phyloP scores from a whole-genome alignment of 2,113 vertebrate genomes.

The Psophia crepitans region DNA sequence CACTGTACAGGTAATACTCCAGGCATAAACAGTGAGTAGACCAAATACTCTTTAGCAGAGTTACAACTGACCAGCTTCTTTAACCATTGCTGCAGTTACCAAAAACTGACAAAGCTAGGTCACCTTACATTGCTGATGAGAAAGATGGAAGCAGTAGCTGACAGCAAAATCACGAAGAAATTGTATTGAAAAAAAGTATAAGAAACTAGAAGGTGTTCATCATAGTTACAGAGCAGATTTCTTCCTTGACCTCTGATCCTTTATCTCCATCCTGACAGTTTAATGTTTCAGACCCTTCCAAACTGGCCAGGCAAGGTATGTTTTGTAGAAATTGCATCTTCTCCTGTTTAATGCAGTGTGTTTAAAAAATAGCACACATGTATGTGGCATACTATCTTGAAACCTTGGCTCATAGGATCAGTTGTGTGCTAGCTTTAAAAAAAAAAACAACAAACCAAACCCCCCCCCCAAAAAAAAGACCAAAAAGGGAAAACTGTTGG shows the following conservation, averaged over 20 bases:
- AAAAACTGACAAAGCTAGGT: not conserved
- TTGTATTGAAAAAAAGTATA: not conserved
- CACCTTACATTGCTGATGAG: not conserved
- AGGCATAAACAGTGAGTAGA: not conserved
- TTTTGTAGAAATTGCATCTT: not conserved
- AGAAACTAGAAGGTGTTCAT: not conserved
- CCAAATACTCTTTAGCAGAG: not conserved
- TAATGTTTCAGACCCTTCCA: not conserved
- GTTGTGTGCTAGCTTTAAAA: not conserved
- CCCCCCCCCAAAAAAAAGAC: too few relatives aligned
- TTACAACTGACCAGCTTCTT: not conserved
- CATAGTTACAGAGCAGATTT: not conserved
- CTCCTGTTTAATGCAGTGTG: not conserved
- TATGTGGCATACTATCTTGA: not conserved
- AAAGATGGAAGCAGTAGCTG: not conserved
- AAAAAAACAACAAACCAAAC: too few relatives aligned
- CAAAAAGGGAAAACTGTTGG: not conserved
- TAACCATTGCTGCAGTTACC: not conserved
- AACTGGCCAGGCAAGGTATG: not conserved
- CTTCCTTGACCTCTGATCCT: not conserved
- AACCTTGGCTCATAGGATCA: not conserved
- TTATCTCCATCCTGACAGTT: not conserved
- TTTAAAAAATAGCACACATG: not conserved
- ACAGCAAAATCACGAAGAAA: not conserved
- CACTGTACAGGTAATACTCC: not conserved